Evolutionary conservation across 2,113 vertebrate species (phyloP).

Genomic region (Lutjanus erythropterus): DNA sequence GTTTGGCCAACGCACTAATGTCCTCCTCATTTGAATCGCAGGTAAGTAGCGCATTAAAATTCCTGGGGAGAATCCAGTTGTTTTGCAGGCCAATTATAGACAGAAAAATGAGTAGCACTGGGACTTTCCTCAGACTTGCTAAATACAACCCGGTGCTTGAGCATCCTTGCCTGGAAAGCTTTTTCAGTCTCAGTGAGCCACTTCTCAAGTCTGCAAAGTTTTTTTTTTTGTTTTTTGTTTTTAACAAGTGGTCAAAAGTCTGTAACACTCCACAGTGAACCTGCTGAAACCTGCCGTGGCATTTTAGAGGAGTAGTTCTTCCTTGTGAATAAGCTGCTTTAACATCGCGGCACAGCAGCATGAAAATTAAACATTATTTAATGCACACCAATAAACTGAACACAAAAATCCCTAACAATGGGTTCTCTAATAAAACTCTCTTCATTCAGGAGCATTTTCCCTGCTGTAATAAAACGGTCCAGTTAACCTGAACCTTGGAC

Average conservation of each 20-base stretch:
- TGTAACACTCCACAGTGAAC: not conserved
- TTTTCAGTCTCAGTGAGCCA: conserved; percentile 24
- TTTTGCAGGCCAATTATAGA: conserved; percentile 44
- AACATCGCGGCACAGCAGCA: not conserved
- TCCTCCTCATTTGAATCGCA: conserved; percentile 33
- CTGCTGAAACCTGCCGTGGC: conserved; percentile 17
- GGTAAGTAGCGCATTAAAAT: conserved; percentile 47
- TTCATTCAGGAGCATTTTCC: conserved; percentile 7
- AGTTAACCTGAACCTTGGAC: not conserved
- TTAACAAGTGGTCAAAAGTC: conserved; percentile 47
- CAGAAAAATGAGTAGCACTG: conserved; percentile 14
- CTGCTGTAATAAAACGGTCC: not conserved
- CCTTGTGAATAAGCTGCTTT: not conserved
- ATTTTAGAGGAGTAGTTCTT: not conserved
- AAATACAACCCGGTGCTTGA: not conserved
- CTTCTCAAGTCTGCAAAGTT: conserved; percentile 31
- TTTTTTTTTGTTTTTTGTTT: too few species aligned
- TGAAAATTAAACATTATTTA: conserved; percentile 30
- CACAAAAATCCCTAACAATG: conserved; percentile 6
- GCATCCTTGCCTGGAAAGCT: not conserved
- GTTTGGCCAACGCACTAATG: not conserved
- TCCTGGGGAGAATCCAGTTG: conserved; percentile 37
- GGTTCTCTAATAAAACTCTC: not conserved
- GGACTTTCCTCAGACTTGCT: conserved; percentile 38
- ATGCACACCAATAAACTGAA: too few species aligned